These are phyloP conservation scores for Corythornis madagascariensis DNA, from an alignment of 2,113 vertebrate genomes.

Conservation along the genomic window DNA sequence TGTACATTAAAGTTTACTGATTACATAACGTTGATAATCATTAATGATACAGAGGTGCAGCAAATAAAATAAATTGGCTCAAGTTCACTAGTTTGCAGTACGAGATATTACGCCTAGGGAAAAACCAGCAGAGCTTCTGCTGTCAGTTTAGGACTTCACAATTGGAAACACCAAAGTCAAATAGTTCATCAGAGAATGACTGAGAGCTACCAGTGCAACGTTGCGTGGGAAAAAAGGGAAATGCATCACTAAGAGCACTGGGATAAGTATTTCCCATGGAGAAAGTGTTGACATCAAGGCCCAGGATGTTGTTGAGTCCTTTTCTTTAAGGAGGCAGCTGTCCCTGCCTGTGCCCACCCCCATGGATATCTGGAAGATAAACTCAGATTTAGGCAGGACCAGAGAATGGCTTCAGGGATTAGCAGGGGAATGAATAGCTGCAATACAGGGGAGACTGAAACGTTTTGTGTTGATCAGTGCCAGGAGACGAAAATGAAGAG, in stretches of 20 bases:
- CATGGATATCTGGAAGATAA: background rate
- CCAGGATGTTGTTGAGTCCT: background rate
- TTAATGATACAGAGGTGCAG: background rate
- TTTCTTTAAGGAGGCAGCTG: background rate
- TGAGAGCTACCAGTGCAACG: background rate
- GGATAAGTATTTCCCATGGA: fast-evolving
- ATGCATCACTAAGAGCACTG: background rate
- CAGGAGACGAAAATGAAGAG: slow-evolving; percentile 8
- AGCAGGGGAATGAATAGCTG: background rate
- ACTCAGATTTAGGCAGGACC: background rate
- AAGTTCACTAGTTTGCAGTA: background rate
- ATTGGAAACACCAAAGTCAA: background rate
- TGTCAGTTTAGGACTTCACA: background rate
- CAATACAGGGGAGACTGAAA: background rate
- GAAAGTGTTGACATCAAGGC: background rate
- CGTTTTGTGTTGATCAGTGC: background rate
- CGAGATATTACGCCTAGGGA: background rate
- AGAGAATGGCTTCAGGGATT: background rate
- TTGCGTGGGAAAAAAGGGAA: background rate
- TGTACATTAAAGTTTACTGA: background rate
- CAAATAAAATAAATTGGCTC: background rate
- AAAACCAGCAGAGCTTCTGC: background rate
- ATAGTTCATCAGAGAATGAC: background rate
- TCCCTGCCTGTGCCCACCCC: background rate
- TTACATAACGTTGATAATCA: background rate